phyloP scores from a whole-genome alignment of 2,797 vertebrate genomes.

The Agapornis canus region DNA sequence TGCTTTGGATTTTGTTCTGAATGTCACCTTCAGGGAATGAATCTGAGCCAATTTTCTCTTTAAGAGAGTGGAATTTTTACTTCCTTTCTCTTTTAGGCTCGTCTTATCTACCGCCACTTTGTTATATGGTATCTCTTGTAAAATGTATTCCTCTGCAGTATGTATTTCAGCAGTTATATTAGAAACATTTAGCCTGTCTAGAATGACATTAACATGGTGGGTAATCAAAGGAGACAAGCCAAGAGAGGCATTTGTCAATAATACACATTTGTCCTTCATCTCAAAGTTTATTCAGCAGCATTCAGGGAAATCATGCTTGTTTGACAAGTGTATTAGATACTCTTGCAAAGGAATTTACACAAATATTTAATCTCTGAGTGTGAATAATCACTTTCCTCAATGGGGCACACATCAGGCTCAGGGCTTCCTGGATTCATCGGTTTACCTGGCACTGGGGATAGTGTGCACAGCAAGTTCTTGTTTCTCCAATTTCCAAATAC shows the following conservation, averaged over 20 bases:
- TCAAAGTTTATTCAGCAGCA: not conserved
- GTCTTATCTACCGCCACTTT: not conserved
- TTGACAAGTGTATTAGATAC: not conserved
- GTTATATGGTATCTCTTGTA: not conserved
- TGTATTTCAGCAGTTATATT: not conserved
- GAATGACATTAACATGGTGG: not conserved
- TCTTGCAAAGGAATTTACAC: not conserved
- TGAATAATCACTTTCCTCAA: not conserved
- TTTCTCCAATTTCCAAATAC: not conserved
- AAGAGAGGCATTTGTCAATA: not conserved
- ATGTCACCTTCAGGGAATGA: slow-evolving; percentile 33
- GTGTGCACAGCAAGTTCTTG: not conserved
- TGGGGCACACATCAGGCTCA: not conserved
- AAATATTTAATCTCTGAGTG: not conserved
- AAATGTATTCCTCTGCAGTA: not conserved
- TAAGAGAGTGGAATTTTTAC: not conserved
- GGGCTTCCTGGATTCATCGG: rapidly evolving
- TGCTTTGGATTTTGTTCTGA: not conserved
- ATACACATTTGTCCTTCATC: not conserved
- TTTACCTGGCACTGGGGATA: not conserved
- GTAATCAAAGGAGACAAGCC: not conserved
- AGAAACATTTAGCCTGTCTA: not conserved
- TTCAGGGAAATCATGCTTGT: not conserved
- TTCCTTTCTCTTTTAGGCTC: slow-evolving; percentile 19
- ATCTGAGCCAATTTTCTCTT: slow-evolving; percentile 6